Conservation (phyloP, 1,140 invertebrate species). For the Zaprionus lachaisei region DNA sequence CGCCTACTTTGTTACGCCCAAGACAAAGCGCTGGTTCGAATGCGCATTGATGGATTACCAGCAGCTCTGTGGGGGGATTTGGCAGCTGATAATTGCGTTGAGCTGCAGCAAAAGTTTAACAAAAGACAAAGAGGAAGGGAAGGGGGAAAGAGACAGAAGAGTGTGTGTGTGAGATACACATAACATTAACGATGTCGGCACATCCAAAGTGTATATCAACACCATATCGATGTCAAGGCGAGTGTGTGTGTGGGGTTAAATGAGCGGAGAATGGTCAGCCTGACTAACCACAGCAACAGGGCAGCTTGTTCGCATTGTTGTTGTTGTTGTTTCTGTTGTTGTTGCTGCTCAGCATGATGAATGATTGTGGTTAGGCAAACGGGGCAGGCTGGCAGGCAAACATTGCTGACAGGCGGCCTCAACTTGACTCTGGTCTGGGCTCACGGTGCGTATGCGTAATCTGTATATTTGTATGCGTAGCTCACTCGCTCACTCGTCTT, state of each 20-base stretch:
- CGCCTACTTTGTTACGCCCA: conserved; percentile 2
- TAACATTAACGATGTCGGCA: conserved; percentile 64
- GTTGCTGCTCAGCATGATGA: conserved; percentile 61
- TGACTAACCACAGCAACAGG: conserved; percentile 44
- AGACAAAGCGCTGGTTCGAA: conserved; percentile 45
- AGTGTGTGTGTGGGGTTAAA: conserved; percentile 37
- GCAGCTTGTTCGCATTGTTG: conserved; percentile 50
- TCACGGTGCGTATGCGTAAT: conserved; percentile 72
- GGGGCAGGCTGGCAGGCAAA: conserved; percentile 40
- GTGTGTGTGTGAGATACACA: conserved; percentile 24
- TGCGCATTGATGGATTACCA: conserved; percentile 66
- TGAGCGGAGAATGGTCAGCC: conserved; percentile 61
- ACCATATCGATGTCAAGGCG: conserved; percentile 68
- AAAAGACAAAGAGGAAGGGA: neutral
- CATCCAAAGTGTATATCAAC: conserved; percentile 66
- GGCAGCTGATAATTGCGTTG: conserved; percentile 56
- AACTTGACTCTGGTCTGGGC: conserved; percentile 43
- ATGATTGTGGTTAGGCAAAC: conserved; percentile 67
- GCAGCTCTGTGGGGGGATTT: conserved; percentile 51
- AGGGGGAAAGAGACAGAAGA: conserved; percentile 20
- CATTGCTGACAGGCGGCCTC: conserved; percentile 66
- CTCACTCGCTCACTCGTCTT: neutral
- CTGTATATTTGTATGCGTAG: conserved; percentile 19
- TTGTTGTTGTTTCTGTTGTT: conserved; percentile 33
- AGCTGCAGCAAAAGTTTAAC: conserved; percentile 28